Base-by-base conservation (phyloP, 1,140 invertebrate species). In the Melanaphis sacchari region DNA sequence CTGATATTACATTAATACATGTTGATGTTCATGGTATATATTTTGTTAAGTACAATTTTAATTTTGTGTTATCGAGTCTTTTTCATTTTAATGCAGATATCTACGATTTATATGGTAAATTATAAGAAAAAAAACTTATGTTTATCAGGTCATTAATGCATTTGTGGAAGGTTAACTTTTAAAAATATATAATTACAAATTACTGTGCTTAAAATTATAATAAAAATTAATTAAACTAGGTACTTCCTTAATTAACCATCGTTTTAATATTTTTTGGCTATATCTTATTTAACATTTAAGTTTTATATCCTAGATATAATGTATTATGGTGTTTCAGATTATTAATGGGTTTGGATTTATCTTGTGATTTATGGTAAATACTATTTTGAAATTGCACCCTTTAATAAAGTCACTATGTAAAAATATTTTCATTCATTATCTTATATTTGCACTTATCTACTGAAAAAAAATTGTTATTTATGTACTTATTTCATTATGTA, bases 251-350 rank as follows among this genome's bases (percentile, higher is more conserved):
- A 66, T n/a, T n/a, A n/a, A n/a, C 31, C 0, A 66, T 5, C 31
- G n/a, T 76, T 36, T 76, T 76, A 76, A 66, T 76, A 76, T 66
- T 18, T 66, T 76, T 76, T 18, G n/a, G 59, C 7, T 15, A 36
- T n/a, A 40, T 82, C 38, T 40, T 82, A 2, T 38, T 38, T 81
- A 9, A 38, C 8, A 40, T 40, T 40, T 40, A 24, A 82, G 6
- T 82, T 40, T 82, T 40, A 9, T 82, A 24, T 82, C 38, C 24
- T 84, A 41, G 36, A 84, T 84, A 40, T 41, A 84, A 84, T 82
- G 6, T 82, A 40, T 84, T 49, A 89, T 90, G 36, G 36, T 91
- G 59, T 76, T 91, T 91, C 90, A 91, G 59, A 76, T 91, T 90
- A 76, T 91, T 76, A 31, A 76, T 59, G 66, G 59, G 40, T 66